phyloP scores from a whole-genome alignment of 1,140 invertebrate species.

The Harpegnathos saltator region DNA sequence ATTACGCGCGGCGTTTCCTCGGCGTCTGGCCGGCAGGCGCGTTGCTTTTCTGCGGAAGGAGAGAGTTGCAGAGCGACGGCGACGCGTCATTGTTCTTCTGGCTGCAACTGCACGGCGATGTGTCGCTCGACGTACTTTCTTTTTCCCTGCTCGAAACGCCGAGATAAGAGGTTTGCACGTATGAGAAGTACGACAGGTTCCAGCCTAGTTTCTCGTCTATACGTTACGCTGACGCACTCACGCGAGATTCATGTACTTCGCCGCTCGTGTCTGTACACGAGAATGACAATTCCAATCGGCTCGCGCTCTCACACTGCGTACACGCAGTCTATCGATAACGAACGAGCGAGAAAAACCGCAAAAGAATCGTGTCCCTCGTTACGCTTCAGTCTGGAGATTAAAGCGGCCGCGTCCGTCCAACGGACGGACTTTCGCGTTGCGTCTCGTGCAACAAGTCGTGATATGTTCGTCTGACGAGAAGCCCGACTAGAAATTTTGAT shows the following conservation, averaged over 20 bases:
- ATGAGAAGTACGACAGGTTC: slow-evolving; percentile 29
- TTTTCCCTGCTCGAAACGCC: slow-evolving; percentile 15
- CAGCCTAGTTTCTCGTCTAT: slow-evolving; percentile 22
- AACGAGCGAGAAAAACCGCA: not conserved
- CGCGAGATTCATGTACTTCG: not conserved
- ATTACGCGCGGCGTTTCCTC: slow-evolving; percentile 14
- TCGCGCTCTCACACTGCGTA: not conserved
- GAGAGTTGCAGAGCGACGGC: slow-evolving; percentile 41
- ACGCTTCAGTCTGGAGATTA: slow-evolving; percentile 1
- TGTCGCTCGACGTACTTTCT: slow-evolving; percentile 44
- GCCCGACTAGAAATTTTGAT: too few species aligned
- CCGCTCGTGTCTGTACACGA: not conserved
- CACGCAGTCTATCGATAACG: not conserved
- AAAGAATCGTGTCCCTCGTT: not conserved
- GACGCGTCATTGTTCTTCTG: slow-evolving; percentile 58
- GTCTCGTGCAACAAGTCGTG: slow-evolving; percentile 14
- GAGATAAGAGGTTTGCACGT: slow-evolving; percentile 38
- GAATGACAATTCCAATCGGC: not conserved
- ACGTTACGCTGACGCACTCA: not conserved
- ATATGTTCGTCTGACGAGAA: slow-evolving; percentile 13
- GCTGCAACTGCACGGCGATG: not conserved
- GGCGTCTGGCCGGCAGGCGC: not conserved
- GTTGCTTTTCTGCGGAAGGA: slow-evolving; percentile 41
- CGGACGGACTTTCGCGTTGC: not conserved
- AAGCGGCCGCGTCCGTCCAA: slow-evolving; percentile 7